Evolutionary conservation across 2,888 invertebrate species (phyloP).

Genomic region (Papilio protenor): DNA sequence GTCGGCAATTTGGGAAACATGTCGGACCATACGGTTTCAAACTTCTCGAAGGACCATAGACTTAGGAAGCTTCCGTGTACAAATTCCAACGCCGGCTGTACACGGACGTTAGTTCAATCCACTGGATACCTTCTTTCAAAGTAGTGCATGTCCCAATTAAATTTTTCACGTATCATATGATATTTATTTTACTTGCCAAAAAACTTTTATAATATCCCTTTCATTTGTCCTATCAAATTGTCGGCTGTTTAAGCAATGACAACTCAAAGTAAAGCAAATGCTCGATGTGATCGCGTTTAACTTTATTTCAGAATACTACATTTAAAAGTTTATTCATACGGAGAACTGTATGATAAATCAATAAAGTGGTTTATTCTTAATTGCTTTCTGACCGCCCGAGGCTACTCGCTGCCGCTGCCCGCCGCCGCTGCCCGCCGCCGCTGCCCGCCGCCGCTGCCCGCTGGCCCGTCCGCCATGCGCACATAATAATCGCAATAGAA

Average conservation of each 20-base stretch:
- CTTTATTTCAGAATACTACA: not conserved
- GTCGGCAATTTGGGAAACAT: slow-evolving; percentile 22
- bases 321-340: not conserved
- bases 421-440: not conserved
- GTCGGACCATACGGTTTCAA: not conserved
- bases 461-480: not conserved
- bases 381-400: slow-evolving; percentile 5
- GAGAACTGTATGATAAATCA: not conserved
- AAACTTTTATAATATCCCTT: no score
- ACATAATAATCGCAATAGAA: not conserved
- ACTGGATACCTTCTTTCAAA: no score
- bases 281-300: not conserved
- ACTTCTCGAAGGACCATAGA: not conserved
- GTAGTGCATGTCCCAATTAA: no score
- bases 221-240: no score
- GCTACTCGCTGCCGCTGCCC: not conserved
- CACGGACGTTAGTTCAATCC: no score
- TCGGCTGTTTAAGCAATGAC: not conserved
- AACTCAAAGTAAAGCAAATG: not conserved
- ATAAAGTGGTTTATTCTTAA: slow-evolving; percentile 1
- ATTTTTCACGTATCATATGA: no score
- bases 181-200: no score
- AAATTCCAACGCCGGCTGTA: not conserved
- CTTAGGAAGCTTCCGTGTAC: not conserved
- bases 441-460: not conserved